Base-by-base conservation (phyloP, 2,113 vertebrate species). In the Drymodes brunneopygia region DNA sequence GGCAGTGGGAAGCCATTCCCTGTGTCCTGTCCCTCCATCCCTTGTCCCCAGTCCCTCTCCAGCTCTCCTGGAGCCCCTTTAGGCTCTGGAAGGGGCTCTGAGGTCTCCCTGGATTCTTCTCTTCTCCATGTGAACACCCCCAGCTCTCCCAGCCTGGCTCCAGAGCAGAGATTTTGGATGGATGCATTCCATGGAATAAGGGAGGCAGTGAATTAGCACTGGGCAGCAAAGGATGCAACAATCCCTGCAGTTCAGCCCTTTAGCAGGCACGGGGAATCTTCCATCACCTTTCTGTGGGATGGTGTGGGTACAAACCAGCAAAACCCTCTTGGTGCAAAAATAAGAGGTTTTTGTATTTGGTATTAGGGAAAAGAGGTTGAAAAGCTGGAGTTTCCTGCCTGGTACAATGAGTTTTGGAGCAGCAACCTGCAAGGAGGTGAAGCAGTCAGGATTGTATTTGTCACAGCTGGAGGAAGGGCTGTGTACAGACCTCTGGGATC, bases 111-210 rank as follows among this genome's bases (percentile, higher is more conserved):
- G 78, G 61, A 31, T 1, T 20, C 45, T 74, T 67, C 28, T 11
- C 6, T 1, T 58, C 6, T 47, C 38, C 47, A 40, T 9, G 6
- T 21, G 53, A 23, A 0, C n/a, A 1, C 11, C 11, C 13, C 47
- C 38, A 61, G 47, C 38, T 89, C n/a, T 61, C 53, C 53, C 61
- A 67, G 45, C n/a, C 53, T 47, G 54, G 16, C 20, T 47, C 24
- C 25, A 54, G 61, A 25, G 47, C 29, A 75, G 54, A 54, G 40
- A 3, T 47, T 53, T 23, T 61, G 40, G 54, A 19, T 82, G 54
- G 47, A 48, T 47, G 6, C 4, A 3, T 42, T 77, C 56, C 42
- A 18, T 40, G 42, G 62, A 54, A 42, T 47, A 9, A 48, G 18
- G 18, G 20, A 27, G 9, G 12, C 62, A 19, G 5, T 9, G 40